Percentiles rank a stretch among this genome's conserved stretches.
Evolutionary conservation across 2,888 invertebrate species (phyloP).

Genomic region (Laspeyria flexula): DNA sequence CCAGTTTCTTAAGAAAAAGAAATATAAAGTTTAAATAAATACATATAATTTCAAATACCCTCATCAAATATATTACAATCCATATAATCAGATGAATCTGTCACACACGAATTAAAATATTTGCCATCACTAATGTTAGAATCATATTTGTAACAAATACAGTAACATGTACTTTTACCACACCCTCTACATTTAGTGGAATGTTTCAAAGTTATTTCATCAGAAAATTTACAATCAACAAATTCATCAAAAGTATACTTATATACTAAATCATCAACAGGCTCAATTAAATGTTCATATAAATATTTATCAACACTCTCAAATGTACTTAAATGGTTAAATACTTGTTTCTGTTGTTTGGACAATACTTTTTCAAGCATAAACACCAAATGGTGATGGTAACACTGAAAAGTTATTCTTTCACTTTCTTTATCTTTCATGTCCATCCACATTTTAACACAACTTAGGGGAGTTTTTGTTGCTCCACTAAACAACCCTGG

Average conservation of each 20-base stretch:
- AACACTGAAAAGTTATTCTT: slow-evolving; percentile 91
- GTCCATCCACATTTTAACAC: slow-evolving; percentile 93
- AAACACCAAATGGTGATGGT: slow-evolving; percentile 98
- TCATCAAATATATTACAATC: slow-evolving; percentile 74
- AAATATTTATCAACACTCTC: slow-evolving; percentile 90
- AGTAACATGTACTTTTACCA: slow-evolving; percentile 70
- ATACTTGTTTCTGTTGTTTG: slow-evolving; percentile 89
- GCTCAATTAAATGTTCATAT: slow-evolving; percentile 82
- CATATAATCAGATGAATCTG: slow-evolving; percentile 73
- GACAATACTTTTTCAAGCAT: slow-evolving; percentile 95
- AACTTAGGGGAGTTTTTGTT: slow-evolving; percentile 89
- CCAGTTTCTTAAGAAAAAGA: too few species aligned
- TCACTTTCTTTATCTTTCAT: slow-evolving; percentile 88
- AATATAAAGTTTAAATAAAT: background rate
- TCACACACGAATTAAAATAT: slow-evolving; percentile 69
- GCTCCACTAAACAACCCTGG: slow-evolving; percentile 94
- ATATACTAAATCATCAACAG: slow-evolving; percentile 40
- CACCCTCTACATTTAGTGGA: slow-evolving; percentile 74
- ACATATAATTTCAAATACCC: background rate
- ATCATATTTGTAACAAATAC: slow-evolving; percentile 71
- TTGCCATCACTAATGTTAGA: slow-evolving; percentile 61
- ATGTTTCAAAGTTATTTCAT: slow-evolving; percentile 75
- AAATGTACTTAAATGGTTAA: slow-evolving; percentile 91
- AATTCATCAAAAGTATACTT: slow-evolving; percentile 59
- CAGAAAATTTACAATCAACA: slow-evolving; percentile 69